phyloP scores from a whole-genome alignment of 2,797 vertebrate species.

The Notolabrus celidotus region DNA sequence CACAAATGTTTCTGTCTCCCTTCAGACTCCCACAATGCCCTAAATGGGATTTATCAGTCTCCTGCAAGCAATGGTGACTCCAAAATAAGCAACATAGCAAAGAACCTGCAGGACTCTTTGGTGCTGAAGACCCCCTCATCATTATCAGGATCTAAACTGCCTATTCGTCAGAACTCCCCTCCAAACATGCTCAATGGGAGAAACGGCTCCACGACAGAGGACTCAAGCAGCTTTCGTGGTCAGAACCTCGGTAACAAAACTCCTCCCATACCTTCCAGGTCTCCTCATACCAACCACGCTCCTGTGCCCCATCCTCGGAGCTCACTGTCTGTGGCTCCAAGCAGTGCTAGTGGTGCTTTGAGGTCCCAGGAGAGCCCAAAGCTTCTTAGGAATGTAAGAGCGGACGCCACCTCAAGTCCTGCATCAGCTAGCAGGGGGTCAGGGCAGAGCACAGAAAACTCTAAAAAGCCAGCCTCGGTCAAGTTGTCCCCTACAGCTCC shows the following conservation, averaged over 20 bases:
- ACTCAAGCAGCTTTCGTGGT: conserved; percentile 79
- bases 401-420: conserved; percentile 79
- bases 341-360: conserved; percentile 44
- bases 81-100: conserved; percentile 88
- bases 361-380: conserved; percentile 78
- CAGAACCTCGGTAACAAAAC: conserved; percentile 78
- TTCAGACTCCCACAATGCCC: conserved; percentile 82
- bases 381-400: conserved; percentile 66
- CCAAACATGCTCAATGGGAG: conserved; percentile 85
- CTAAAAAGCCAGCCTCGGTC: conserved; percentile 54
- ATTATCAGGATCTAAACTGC: conserved; percentile 68
- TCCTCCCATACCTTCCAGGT: conserved; percentile 84
- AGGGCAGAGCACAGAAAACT: conserved; percentile 71
- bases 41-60: conserved; percentile 86
- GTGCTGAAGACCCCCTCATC: conserved; percentile 78
- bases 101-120: conserved; percentile 91
- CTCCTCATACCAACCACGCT: conserved; percentile 79
- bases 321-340: conserved; percentile 63
- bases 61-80: conserved; percentile 66
- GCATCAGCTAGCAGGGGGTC: conserved; percentile 62
- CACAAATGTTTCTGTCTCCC: conserved; percentile 58
- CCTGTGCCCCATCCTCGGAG: conserved; percentile 81
- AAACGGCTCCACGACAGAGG: conserved; percentile 79
- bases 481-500: conserved; percentile 77
- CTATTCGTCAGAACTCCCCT: conserved; percentile 62